Evolutionary conservation across 2,113 vertebrate genomes (phyloP), one percentile per base, ranked within the genome.

Genomic region (Panurus biarmicus): DNA sequence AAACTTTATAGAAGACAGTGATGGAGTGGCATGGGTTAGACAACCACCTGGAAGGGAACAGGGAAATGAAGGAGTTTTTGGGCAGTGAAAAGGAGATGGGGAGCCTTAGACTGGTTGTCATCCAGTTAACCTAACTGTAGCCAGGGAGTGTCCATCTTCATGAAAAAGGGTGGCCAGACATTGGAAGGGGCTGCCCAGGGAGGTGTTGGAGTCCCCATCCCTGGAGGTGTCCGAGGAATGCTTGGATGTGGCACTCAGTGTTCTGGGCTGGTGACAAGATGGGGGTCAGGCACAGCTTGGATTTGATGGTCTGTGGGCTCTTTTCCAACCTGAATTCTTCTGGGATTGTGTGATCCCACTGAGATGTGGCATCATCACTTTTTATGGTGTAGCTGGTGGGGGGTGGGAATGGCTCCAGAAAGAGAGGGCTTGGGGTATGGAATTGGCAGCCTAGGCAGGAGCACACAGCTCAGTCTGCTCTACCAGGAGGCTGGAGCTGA

Each of bases 241-340:
- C 2, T 40, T 82, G 47, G n/a, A 14, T 0, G 0, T 54, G 61
- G 29, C 61, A 35, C n/a, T 54, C 5, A 15, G 38, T 4, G 38
- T 54, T 35, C 16, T 75, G 54, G 54, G 9, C 33, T 53, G 47
- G 20, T 2, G 54, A 35, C 29, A 40, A 2, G 16, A 24, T 38
- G 3, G 3, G 28, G 9, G 4, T 14, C 1, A 1, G 53, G 8
- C 45, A 38, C 33, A 67, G 76, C 1, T 21, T 35, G 29, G 38
- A 11, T 24, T 47, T 1, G 0, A 3, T 67, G 38, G 4, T 1
- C n/a, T 53, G 12, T 12, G 28, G 67, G 13, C 9, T 51, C n/a
- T 74, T 44, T 58, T 9, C 45, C 61, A 25, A 1, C 38, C 14
- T 10, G 21, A 14, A 15, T 10, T 17, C 9, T 35, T 48, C 42